Conservation (phyloP, 2,113 vertebrate species). For the Lethenteron camtschaticum region DNA sequence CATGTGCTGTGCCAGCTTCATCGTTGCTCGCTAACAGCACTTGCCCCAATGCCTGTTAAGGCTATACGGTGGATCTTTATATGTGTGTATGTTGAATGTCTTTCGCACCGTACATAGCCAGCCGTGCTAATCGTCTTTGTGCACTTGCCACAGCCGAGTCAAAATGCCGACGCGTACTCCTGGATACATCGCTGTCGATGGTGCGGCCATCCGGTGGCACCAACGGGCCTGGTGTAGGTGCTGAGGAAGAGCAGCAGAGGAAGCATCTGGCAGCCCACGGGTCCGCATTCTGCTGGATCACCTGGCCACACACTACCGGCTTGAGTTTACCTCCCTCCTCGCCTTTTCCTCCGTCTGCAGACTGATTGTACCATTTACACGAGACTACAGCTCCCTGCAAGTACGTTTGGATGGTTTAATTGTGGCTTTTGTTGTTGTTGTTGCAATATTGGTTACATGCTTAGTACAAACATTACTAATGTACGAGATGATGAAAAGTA, state of each 20-base stretch:
- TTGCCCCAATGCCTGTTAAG: too few species aligned
- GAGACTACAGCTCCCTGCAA: slow-evolving; percentile 90
- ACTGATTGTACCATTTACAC: slow-evolving; percentile 77
- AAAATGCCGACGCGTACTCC: slow-evolving; percentile 84
- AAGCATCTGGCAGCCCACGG: slow-evolving; percentile 85
- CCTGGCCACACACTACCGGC: slow-evolving; percentile 87
- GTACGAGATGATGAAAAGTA: too few species aligned
- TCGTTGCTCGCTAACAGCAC: too few species aligned
- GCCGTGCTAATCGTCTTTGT: too few species aligned
- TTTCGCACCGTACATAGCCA: too few species aligned
- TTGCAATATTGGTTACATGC: too few species aligned
- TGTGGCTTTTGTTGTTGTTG: too few species aligned
- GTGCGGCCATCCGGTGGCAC: slow-evolving; percentile 72
- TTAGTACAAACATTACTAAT: too few species aligned
- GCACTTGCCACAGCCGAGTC: not conserved
- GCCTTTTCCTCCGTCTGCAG: slow-evolving; percentile 91
- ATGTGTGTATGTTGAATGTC: too few species aligned
- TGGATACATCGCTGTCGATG: slow-evolving; percentile 97
- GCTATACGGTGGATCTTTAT: too few species aligned
- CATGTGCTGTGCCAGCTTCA: too few species aligned
- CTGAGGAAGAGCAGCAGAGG: slow-evolving; percentile 65
- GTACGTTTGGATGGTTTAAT: slow-evolving; percentile 18
- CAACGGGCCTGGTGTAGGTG: not conserved
- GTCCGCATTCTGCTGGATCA: slow-evolving; percentile 95
- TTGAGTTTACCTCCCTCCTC: slow-evolving; percentile 77